Percentiles rank a stretch among this genome's conserved stretches.
phyloP scores from a whole-genome alignment of 2,888 invertebrate genomes.

The Myopa tessellatipennis region DNA sequence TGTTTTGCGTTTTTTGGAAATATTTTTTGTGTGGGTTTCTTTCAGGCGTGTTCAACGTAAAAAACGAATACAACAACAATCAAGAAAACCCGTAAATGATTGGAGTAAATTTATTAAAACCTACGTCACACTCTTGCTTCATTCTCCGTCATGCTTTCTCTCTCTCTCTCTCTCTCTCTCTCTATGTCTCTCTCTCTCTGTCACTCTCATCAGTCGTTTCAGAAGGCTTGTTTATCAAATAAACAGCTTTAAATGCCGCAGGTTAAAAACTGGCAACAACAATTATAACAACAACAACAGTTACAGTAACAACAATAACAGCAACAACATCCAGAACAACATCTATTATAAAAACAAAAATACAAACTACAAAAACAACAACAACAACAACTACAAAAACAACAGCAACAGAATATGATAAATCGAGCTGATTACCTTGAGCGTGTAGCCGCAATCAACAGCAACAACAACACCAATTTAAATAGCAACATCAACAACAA shows the following conservation, averaged over 20 bases:
- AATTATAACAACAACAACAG: background rate
- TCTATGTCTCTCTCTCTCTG: background rate
- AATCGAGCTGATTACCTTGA: slow-evolving; percentile 41
- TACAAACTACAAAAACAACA: background rate
- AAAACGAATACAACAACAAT: background rate
- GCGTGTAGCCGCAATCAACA: background rate
- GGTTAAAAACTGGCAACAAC: background rate
- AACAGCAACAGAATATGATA: slow-evolving; percentile 27
- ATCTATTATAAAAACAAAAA: background rate
- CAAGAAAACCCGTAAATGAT: background rate
- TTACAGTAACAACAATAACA: slow-evolving; percentile 5
- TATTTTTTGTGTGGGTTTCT: too few species aligned
- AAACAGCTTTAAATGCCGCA: background rate
- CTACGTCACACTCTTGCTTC: background rate
- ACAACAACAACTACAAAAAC: background rate
- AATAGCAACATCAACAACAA: background rate
- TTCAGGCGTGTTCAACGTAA: too few species aligned
- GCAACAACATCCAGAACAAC: background rate
- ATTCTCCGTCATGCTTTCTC: background rate
- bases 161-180: background rate
- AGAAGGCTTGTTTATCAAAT: background rate
- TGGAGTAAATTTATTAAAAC: background rate
- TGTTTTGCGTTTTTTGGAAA: background rate
- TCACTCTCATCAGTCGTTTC: background rate
- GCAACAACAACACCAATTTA: slow-evolving; percentile 4